These are phyloP conservation scores for Rhopalosiphum padi DNA, from an alignment of 1,140 invertebrate species.

Conservation along the genomic window DNA sequence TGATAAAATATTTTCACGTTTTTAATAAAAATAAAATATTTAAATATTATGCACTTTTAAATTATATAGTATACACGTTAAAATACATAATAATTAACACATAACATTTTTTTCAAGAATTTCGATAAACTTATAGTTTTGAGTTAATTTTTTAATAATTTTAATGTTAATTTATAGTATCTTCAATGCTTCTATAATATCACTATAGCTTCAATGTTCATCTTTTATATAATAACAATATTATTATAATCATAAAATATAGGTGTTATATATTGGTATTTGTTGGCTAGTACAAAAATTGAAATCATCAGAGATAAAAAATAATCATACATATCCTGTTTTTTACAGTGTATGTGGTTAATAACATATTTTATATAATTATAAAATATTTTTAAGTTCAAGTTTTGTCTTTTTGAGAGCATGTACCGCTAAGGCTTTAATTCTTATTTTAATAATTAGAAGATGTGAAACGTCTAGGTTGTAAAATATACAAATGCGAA, in stretches of 20 bases:
- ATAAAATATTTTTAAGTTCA: neutral
- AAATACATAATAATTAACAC: neutral
- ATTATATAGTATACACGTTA: neutral
- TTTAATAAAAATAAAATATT: neutral
- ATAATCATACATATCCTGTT: neutral
- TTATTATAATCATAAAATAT: neutral
- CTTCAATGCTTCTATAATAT: too few relatives aligned
- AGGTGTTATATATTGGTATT: neutral
- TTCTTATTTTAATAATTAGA: neutral
- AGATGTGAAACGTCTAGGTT: neutral
- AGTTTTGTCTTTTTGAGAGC: neutral
- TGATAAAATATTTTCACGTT: neutral
- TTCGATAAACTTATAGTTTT: neutral
- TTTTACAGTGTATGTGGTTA: neutral
- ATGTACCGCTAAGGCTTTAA: neutral
- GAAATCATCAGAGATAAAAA: neutral
- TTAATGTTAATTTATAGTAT: too few relatives aligned
- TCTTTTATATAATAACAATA: too few relatives aligned
- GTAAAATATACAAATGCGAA: neutral
- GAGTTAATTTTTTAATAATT: neutral
- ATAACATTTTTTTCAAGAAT: neutral
- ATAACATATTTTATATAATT: neutral
- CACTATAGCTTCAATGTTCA: too few relatives aligned
- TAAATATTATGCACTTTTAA: too few relatives aligned
- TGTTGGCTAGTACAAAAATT: neutral